Evolutionary conservation across 2,113 vertebrate species (phyloP).

Genomic region (Pleuronectes platessa): DNA sequence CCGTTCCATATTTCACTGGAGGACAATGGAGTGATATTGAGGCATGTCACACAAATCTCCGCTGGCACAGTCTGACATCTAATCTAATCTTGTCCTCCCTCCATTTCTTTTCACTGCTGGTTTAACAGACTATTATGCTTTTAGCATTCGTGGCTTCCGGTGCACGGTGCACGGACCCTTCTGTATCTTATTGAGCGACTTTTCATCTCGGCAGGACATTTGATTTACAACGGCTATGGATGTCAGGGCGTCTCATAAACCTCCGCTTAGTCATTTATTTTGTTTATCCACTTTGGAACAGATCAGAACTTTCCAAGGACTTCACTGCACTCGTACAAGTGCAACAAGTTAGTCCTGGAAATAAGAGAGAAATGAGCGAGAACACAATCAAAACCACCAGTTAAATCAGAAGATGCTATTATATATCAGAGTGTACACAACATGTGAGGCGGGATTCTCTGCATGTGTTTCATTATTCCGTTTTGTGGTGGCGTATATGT

Average conservation of each 20-base stretch:
- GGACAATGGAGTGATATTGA: conserved; percentile 69
- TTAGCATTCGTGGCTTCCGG: conserved; percentile 52
- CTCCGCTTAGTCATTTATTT: conserved; percentile 54
- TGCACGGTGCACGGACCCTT: conserved; percentile 40
- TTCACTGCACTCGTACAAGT: background rate
- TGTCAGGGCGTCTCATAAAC: conserved; percentile 64
- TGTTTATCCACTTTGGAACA: conserved; percentile 25
- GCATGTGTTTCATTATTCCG: conserved; percentile 26
- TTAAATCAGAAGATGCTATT: background rate
- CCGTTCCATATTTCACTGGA: conserved; percentile 50
- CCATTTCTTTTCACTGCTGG: conserved; percentile 70
- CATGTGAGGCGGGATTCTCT: conserved; percentile 13
- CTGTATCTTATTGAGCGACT: conserved; percentile 52
- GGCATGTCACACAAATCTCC: conserved; percentile 68
- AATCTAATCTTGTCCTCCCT: conserved; percentile 64
- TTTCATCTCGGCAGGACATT: conserved; percentile 35
- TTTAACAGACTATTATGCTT: conserved; percentile 75
- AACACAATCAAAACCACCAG: background rate
- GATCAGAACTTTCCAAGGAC: conserved; percentile 41
- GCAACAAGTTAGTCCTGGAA: conserved; percentile 8
- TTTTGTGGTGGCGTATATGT: conserved; percentile 34
- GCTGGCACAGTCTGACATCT: conserved; percentile 63
- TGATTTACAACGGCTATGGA: conserved; percentile 50
- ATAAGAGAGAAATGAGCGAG: background rate
- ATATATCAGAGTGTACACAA: background rate